phyloP scores from a whole-genome alignment of 2,888 invertebrate genomes.

The Gortyna flavago region DNA sequence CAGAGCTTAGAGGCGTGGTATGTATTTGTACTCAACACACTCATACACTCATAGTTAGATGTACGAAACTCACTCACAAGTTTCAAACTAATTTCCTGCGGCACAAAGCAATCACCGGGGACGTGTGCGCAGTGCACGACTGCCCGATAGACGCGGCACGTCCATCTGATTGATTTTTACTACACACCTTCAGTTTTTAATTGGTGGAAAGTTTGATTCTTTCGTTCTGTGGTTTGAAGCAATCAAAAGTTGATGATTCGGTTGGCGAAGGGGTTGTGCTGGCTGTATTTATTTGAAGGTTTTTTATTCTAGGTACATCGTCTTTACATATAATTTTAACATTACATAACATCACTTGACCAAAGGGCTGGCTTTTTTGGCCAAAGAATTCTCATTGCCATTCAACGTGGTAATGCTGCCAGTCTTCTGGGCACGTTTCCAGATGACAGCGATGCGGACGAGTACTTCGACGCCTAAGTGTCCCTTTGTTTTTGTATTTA shows the following conservation, averaged over 20 bases:
- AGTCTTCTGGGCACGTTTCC: background rate
- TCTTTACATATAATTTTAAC: background rate
- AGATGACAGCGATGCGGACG: too few species aligned
- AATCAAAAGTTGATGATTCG: slow-evolving; percentile 28
- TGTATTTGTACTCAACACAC: slow-evolving; percentile 15
- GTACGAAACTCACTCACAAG: slow-evolving; percentile 75
- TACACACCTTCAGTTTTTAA: slow-evolving; percentile 51
- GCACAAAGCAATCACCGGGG: slow-evolving; percentile 85
- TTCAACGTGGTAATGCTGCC: background rate
- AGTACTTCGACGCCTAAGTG: background rate
- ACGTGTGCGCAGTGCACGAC: slow-evolving; percentile 70
- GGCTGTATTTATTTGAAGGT: background rate
- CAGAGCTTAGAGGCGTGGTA: background rate
- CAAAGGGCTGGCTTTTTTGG: too few species aligned
- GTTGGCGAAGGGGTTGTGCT: background rate
- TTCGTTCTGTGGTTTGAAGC: slow-evolving; percentile 24
- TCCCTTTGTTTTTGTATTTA: background rate
- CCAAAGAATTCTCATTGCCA: background rate
- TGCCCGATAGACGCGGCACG: slow-evolving; percentile 74
- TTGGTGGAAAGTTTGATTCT: slow-evolving; percentile 43
- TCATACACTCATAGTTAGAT: slow-evolving; percentile 42
- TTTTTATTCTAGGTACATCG: background rate
- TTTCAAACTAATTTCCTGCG: slow-evolving; percentile 87
- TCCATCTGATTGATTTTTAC: slow-evolving; percentile 77
- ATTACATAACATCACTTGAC: too few species aligned